Base-by-base conservation (phyloP, 1,140 invertebrate genomes). In the Pararge aegeria region DNA sequence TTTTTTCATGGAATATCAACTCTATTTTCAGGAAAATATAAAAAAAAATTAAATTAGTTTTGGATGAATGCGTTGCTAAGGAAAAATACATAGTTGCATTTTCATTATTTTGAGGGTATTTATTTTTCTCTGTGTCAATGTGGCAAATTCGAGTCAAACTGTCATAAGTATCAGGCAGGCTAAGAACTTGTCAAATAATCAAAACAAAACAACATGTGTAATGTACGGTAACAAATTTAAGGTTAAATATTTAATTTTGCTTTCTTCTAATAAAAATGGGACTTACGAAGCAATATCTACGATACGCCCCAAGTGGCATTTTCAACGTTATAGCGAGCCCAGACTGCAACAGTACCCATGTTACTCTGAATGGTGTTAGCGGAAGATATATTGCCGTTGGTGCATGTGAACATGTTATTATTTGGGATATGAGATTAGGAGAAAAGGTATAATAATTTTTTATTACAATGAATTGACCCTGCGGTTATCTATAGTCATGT, bases 251-350 rank as follows among this genome's bases (percentile, higher is more conserved):
- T 49, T 21, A 29, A n/a, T 16, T 50, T 29, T 15, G 18, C 40
- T 9, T 19, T 37, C 19, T 50, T 30, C 12, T 29, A 57, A 19
- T 24, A 38, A 90, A 73, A 69, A 99, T 99, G 98, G 97, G 97
- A 61, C 89, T 99, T 66, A 99, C 98, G 16, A 98, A 98, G 82
- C 96, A 99, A 90, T 99, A 99, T 93, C 92, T 99, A 54, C 94
- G 97, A 46, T 99, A 97, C 88, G 92, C 92, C 9, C 93, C 95
- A 10, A 93, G 94, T 49, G 94, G 95, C 29, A 94, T 94, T 72
- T 97, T 97, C 89, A 98, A 98, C 81, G 92, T 98, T 42, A 95
- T 99, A 61, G 93, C 94, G 3, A 97, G 95, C 88, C 83, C 92
- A 15, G 93, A 94, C 55, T 95, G 95, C 66, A 97, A 97, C 87